These are phyloP conservation scores for Pogonus chalceus DNA, from an alignment of 1,140 invertebrate genomes.

Conservation along the genomic window DNA sequence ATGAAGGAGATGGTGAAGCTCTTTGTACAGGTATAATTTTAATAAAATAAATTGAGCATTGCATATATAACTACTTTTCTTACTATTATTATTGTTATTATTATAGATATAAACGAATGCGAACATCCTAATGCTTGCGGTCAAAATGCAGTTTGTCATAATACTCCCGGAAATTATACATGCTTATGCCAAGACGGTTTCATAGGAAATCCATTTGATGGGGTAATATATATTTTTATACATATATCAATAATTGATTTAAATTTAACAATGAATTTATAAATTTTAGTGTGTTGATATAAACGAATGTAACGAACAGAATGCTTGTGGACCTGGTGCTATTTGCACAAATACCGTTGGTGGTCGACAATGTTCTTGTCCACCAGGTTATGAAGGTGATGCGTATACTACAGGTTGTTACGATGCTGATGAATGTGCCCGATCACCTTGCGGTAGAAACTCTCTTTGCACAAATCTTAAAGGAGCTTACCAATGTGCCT, in stretches of 20 bases:
- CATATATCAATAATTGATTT: conserved; percentile 21
- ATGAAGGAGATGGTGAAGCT: conserved; percentile 77
- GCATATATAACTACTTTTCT: too few species aligned
- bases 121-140: conserved; percentile 65
- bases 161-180: conserved; percentile 79
- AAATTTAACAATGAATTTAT: background rate
- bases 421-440: conserved; percentile 60
- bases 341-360: conserved; percentile 70
- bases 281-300: conserved; percentile 64
- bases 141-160: conserved; percentile 67
- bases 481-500: conserved; percentile 62
- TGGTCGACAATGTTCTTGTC: conserved; percentile 71
- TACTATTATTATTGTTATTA: too few species aligned
- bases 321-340: conserved; percentile 68
- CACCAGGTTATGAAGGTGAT: conserved; percentile 66
- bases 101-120: conserved; percentile 81
- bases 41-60: too few species aligned
- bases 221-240: conserved; percentile 36
- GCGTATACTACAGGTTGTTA: conserved; percentile 51
- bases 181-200: conserved; percentile 76
- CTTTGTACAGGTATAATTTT: conserved; percentile 57
- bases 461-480: conserved; percentile 63
- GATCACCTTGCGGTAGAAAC: conserved; percentile 56
- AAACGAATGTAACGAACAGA: conserved; percentile 65
- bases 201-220: conserved; percentile 77